Percentiles rank a stretch among this genome's conserved stretches.
These are phyloP conservation scores for Zygothrica quintamaculata DNA, from an alignment of 2,888 invertebrate species.

Conservation along the genomic window DNA sequence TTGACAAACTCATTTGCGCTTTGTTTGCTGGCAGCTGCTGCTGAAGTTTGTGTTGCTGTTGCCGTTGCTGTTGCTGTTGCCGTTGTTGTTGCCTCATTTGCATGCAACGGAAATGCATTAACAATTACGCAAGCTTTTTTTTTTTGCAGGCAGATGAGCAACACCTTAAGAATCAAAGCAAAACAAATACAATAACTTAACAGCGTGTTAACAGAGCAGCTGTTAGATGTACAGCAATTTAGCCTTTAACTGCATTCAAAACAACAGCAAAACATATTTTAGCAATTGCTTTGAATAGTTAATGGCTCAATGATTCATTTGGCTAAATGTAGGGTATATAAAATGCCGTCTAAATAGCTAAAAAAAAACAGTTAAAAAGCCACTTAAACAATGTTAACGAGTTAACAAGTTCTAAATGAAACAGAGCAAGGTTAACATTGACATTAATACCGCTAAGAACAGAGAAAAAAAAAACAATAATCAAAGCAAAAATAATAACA, in stretches of 20 bases:
- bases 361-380: conserved; percentile 54
- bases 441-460: conserved; percentile 78
- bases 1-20: conserved; percentile 65
- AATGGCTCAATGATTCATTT: too few relatives aligned
- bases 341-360: conserved; percentile 14
- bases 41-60: too few relatives aligned
- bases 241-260: too few relatives aligned
- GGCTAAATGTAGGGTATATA: conserved; percentile 12
- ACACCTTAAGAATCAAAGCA: conserved; percentile 9
- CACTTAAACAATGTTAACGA: conserved; percentile 69
- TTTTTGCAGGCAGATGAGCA: conserved; percentile 24
- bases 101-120: conserved; percentile 62
- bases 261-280: neutral
- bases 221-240: too few relatives aligned
- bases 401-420: conserved; percentile 69
- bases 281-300: too few relatives aligned
- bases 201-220: conserved; percentile 15
- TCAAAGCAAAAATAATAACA: conserved; percentile 39
- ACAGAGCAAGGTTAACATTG: conserved; percentile 79
- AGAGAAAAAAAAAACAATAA: conserved; percentile 26
- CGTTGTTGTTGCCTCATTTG: conserved; percentile 20
- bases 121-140: conserved; percentile 53
- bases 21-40: conserved; percentile 34
- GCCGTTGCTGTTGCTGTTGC: conserved; percentile 12
- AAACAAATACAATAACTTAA: conserved; percentile 1